These are phyloP conservation scores for Archivesica marissinica DNA, from an alignment of 1,140 invertebrate genomes.

Conservation along the genomic window DNA sequence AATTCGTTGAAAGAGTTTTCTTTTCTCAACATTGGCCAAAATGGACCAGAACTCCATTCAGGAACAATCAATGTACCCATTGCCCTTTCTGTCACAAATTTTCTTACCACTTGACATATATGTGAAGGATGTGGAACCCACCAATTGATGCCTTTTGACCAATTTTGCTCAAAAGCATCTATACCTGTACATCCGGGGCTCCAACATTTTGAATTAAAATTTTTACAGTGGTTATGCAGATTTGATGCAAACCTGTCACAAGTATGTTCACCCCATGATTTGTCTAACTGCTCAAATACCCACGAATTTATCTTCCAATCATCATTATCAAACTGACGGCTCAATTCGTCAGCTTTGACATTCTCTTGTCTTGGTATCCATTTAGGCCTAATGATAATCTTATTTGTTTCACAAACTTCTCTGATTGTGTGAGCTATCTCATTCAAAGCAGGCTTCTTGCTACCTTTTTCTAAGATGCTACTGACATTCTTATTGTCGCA, in stretches of 20 bases:
- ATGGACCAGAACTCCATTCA: conserved; percentile 8
- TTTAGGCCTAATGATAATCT: background rate
- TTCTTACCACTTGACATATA: background rate
- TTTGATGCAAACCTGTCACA: conserved; percentile 12
- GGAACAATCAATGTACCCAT: conserved; percentile 10
- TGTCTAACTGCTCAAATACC: conserved; percentile 13
- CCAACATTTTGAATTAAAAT: conserved; percentile 39
- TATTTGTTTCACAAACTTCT: background rate
- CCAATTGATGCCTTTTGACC: background rate
- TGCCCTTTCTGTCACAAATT: background rate
- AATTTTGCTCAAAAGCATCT: conserved; percentile 22
- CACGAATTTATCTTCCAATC: conserved; percentile 11
- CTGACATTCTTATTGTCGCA: conserved; percentile 23
- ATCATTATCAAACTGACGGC: conserved; percentile 19
- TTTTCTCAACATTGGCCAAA: background rate
- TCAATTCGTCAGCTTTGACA: conserved; percentile 9
- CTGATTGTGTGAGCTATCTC: background rate
- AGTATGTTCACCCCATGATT: conserved; percentile 1
- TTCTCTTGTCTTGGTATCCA: conserved; percentile 41
- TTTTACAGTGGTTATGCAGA: conserved; percentile 5
- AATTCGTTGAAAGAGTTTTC: background rate
- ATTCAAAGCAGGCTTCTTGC: conserved; percentile 15
- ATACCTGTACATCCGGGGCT: background rate
- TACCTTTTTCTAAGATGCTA: conserved; percentile 14
- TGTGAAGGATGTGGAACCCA: conserved; percentile 18